Evolutionary conservation across 2,113 vertebrate genomes (phyloP).

Genomic region (Podarcis muralis): DNA sequence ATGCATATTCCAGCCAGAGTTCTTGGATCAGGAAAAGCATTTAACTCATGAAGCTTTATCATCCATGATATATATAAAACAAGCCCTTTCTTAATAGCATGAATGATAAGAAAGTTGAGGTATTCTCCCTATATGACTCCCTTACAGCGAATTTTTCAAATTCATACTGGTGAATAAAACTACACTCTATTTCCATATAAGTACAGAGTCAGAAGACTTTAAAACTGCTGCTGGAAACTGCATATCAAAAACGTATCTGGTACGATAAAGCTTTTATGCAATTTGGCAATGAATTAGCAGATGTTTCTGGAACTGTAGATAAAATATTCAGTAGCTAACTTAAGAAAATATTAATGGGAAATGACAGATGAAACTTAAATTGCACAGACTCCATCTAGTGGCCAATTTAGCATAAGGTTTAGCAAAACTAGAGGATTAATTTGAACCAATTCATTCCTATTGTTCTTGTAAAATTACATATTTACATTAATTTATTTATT

Average conservation of each 20-base stretch:
- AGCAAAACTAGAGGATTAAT: background rate
- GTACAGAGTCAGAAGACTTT: background rate
- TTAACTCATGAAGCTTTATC: background rate
- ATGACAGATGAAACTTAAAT: background rate
- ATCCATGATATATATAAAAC: background rate
- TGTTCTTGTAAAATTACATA: background rate
- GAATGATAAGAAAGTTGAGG: background rate
- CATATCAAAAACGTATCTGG: background rate
- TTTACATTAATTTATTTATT: background rate
- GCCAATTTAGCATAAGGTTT: slow-evolving; percentile 7
- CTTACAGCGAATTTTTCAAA: background rate
- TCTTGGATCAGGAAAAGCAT: background rate
- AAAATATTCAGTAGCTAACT: background rate
- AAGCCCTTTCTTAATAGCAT: background rate
- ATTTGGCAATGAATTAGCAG: background rate
- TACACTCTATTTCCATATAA: background rate
- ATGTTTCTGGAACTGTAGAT: background rate
- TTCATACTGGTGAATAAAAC: background rate
- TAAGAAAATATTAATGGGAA: background rate
- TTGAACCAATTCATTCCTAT: background rate
- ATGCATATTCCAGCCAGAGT: background rate
- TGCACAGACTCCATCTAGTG: slow-evolving; percentile 56
- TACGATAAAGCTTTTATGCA: background rate
- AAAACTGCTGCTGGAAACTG: background rate
- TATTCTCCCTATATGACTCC: background rate